These are phyloP conservation scores for Calyptommatus sinebrachiatus DNA, from an alignment of 2,113 vertebrate species.

Conservation along the genomic window DNA sequence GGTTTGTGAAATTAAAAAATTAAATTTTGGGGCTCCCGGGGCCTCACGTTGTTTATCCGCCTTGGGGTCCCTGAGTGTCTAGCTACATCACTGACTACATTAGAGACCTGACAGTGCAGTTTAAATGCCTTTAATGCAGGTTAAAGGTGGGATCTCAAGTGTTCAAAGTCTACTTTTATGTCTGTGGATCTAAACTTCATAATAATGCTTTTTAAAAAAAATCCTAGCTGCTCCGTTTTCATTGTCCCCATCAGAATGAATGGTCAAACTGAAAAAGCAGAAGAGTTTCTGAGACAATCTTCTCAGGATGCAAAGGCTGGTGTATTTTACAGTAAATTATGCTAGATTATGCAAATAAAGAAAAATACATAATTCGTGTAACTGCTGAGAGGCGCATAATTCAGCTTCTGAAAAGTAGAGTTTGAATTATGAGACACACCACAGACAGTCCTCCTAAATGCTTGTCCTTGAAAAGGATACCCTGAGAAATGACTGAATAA, in stretches of 20 bases:
- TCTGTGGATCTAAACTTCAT: too few species aligned
- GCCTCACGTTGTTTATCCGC: too few species aligned
- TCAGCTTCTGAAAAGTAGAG: not conserved
- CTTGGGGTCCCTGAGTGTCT: too few species aligned
- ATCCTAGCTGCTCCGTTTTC: not conserved
- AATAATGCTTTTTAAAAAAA: too few species aligned
- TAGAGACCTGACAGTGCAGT: too few species aligned
- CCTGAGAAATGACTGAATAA: too few species aligned
- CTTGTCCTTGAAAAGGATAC: not conserved
- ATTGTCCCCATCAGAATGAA: not conserved
- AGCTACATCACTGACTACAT: too few species aligned
- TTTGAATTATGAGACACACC: not conserved
- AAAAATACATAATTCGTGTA: not conserved
- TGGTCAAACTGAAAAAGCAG: not conserved
- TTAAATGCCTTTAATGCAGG: too few species aligned
- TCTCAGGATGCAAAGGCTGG: not conserved
- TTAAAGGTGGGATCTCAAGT: too few species aligned
- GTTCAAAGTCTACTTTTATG: too few species aligned
- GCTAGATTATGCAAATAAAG: not conserved
- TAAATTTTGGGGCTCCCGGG: too few species aligned
- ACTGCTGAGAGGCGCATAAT: not conserved
- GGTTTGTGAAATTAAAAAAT: too few species aligned
- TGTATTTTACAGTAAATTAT: not conserved
- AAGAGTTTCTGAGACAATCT: not conserved
- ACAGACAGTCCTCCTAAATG: not conserved